Evolutionary conservation across 2,888 invertebrate genomes (phyloP).

Genomic region (Drosophila nr. perissopoda): DNA sequence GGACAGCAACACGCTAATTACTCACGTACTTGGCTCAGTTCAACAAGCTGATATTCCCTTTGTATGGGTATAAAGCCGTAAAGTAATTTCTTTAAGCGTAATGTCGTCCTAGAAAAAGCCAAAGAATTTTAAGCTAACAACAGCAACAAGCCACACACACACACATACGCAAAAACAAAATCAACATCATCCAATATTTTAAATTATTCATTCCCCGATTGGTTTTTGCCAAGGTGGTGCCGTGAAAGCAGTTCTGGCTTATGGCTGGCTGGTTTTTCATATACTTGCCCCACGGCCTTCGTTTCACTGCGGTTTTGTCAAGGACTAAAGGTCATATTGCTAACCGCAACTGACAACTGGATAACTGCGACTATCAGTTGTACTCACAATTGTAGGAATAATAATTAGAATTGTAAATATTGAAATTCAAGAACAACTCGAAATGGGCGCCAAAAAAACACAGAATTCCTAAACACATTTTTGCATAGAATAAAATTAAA

Average conservation of each 20-base stretch:
- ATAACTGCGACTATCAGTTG: background rate
- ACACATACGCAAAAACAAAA: background rate
- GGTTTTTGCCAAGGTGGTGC: background rate
- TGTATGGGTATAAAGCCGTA: constrained; percentile 82
- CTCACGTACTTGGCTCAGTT: constrained; percentile 81
- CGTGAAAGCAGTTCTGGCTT: background rate
- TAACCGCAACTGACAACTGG: constrained; percentile 8
- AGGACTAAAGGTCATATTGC: background rate
- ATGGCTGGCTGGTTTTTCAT: background rate
- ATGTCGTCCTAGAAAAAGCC: constrained; percentile 77
- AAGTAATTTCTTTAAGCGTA: constrained; percentile 82
- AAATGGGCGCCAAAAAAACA: background rate
- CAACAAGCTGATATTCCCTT: constrained; percentile 80
- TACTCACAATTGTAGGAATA: background rate
- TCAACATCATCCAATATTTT: constrained; percentile 11
- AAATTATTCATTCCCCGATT: background rate
- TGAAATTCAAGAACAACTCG: background rate
- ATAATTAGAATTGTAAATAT: background rate
- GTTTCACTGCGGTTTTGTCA: background rate
- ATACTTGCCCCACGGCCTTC: background rate
- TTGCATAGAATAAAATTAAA: background rate
- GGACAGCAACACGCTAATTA: constrained; percentile 51
- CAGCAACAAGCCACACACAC: background rate
- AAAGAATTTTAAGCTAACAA: constrained; percentile 34
- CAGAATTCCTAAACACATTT: no score